phyloP scores from a whole-genome alignment of 2,113 vertebrate species.

The Rhea pennata region DNA sequence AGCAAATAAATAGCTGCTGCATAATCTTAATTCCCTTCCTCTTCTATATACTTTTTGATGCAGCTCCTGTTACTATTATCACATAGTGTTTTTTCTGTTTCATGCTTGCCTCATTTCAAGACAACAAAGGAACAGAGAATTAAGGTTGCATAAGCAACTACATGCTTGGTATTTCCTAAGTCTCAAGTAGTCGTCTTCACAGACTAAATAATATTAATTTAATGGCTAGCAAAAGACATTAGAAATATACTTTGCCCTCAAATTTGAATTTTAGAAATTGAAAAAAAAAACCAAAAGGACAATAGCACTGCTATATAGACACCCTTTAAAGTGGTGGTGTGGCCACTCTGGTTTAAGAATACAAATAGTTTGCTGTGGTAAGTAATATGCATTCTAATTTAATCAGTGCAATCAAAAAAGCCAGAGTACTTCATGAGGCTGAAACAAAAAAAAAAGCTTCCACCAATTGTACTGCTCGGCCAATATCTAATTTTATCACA shows the following conservation, averaged over 20 bases:
- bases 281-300: background rate
- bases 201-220: background rate
- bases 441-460: background rate
- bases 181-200: background rate
- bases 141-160: background rate
- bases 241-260: background rate
- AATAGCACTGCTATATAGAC: background rate
- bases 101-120: background rate
- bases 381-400: background rate
- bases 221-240: background rate
- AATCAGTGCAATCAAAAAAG: constrained; percentile 4
- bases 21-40: background rate
- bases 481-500: constrained; percentile 43
- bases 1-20: background rate
- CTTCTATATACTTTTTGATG: background rate
- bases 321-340: background rate
- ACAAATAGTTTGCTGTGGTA: background rate
- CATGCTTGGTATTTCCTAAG: background rate
- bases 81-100: background rate
- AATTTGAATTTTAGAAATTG: background rate
- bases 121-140: background rate
- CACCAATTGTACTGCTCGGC: background rate
- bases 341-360: background rate
- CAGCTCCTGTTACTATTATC: background rate
- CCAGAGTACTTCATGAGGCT: background rate